Base-by-base conservation (phyloP, 2,113 vertebrate genomes). In the Vanacampus margaritifer region DNA sequence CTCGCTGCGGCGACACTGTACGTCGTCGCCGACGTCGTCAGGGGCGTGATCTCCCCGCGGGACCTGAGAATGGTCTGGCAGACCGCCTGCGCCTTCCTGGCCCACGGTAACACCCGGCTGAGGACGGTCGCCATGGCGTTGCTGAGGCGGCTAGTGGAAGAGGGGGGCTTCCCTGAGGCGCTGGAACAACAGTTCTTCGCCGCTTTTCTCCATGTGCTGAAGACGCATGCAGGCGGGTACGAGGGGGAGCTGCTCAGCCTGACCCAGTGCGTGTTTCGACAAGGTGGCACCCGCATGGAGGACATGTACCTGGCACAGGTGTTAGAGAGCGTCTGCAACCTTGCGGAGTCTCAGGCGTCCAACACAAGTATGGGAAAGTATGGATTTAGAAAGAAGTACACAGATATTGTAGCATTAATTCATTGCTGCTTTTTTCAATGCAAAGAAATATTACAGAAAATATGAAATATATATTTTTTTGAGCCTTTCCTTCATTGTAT, bases 251-350 rank as follows among this genome's bases (percentile, higher is more conserved):
- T 97, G 23, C 88, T 93, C n/a, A 73, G 83, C 39, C 73, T 99
- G 71, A 91, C 95, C 13, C 87, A 73, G 57, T 89, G 89, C 0
- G 69, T 98, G 37, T 94, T 99, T 68, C 88, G 92, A 54, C 84
- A 93, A 35, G 64, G 56, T 35, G 83, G 65, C 53, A 90, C 45
- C 80, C 89, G n/a, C 85, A 91, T 98, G 79, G 94, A 96, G 83
- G 91, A 94, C 71, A 83, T 95, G 57, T 92, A 95, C 71, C 90
- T 98, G 67, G 94, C 92, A 36, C 91, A 94, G 91, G 72, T 96
- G 67, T 90, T 98, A 36, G 93, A 96, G 77, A 94, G 91, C 24
- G 93, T 98, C 46, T 92, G 90, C 65, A 57, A 71, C 0, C 83
- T 96, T 21, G 92, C 73, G 8, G 90, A 93, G 54, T 16, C 54